Base-by-base conservation (phyloP, 2,797 vertebrate species). In the Acanthopagrus latus region DNA sequence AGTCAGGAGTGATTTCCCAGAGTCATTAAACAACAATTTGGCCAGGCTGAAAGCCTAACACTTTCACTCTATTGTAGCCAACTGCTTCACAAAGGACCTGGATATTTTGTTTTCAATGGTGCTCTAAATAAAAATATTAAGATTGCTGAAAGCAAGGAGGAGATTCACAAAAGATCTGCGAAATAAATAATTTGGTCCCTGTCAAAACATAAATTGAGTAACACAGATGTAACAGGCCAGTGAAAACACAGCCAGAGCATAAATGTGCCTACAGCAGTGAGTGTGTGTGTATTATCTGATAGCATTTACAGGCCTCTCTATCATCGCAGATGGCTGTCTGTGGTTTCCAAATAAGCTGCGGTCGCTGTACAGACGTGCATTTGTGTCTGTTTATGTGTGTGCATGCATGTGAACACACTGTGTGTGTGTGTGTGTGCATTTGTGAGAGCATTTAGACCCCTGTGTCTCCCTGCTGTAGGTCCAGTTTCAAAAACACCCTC, bases 401-500 rank as follows among this genome's bases (percentile, higher is more conserved):
- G 29, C 54, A 44, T 62, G 62, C 68, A 64, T 59, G 75, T 76
- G 69, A 77, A 78, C 80, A 67, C 76, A 71, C 63, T 72, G 48
- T 76, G 66, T 70, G 46, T 81, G 66, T 70, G 46, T 81, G 66
- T 70, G 44, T 80, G 56, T 70, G 41, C 71, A 76, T 81, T 59
- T 81, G 68, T 56, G 62, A 70, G 68, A 74, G 38, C 85, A 80
- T 85, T 89, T 58, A 85, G 33, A 71, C 77, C 70, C n/a, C 64
- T 25, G 56, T 60, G 80, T 68, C 73, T 86, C 83, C 78, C 81
- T 50, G 75, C 73, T 84, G 91, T 80, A 87, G 90, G 66, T 95
- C 88, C 77, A 68, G 87, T 94, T 95, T 92, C 91, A 74, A 71
- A 91, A 87, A 88, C 82, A 72, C 68, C 64, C 59, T 54, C 74